Evolutionary conservation across 2,113 vertebrate genomes (phyloP).

Genomic region (Hippocampus abdominalis): DNA sequence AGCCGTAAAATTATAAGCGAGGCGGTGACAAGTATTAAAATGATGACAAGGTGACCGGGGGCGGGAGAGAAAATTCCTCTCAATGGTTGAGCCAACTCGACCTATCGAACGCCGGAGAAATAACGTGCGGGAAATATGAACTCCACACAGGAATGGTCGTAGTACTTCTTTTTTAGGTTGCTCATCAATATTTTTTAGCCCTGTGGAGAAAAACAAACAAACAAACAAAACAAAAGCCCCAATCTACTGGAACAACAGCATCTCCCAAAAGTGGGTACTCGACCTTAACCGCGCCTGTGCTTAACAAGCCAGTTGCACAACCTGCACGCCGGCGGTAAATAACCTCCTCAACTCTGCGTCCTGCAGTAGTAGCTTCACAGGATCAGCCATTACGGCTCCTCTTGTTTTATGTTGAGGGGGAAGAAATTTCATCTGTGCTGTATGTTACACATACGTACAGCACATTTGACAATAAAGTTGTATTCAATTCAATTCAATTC

Average conservation of each 20-base stretch:
- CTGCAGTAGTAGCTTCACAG: slow-evolving; percentile 37
- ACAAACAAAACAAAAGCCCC: background rate
- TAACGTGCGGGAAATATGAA: background rate
- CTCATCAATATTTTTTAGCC: background rate
- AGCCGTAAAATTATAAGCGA: slow-evolving; percentile 4
- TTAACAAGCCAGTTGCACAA: slow-evolving; percentile 8
- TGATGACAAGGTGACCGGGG: background rate
- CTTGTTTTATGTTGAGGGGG: too few relatives aligned
- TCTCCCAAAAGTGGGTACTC: background rate
- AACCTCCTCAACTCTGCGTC: slow-evolving; percentile 2
- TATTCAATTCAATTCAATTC: too few relatives aligned
- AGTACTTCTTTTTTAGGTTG: too few relatives aligned
- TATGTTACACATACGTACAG: too few relatives aligned
- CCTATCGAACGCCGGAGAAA: background rate
- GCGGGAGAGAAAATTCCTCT: background rate
- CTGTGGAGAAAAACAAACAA: background rate
- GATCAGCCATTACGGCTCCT: slow-evolving; percentile 58
- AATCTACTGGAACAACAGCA: background rate
- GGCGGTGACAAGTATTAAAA: slow-evolving; percentile 1
- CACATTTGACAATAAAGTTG: too few relatives aligned
- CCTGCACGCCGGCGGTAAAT: slow-evolving; percentile 22
- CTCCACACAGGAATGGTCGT: background rate
- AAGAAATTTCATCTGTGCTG: too few relatives aligned
- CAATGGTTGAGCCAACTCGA: background rate
- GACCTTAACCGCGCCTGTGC: too few relatives aligned